Evolutionary conservation across 2,113 vertebrate species (phyloP), one percentile per base, ranked within the genome.

Genomic region (Oreotrochilus melanogaster): DNA sequence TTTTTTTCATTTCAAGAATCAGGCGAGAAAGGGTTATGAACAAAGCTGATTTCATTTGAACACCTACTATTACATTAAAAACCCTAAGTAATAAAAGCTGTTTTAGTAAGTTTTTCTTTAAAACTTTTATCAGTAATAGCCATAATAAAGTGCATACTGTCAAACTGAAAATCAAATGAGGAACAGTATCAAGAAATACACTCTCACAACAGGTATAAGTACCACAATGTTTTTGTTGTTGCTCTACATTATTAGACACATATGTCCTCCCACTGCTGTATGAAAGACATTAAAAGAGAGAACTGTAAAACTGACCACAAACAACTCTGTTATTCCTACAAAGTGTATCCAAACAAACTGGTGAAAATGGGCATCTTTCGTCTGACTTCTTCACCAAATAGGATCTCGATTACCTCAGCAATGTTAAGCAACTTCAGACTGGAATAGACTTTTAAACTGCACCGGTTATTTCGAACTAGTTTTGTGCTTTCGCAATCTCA

Each of bases 201-300:
- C 25, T 47, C 17, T 73, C 31, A 50, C 1, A 86, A 48, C 9
- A 62, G 16, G 56, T 3, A 6, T 4, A 48, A 7, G 3, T 8
- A 43, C 0, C 11, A 45, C 6, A 28, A 8, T 10, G 10, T 28
- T 28, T 62, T 39, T 27, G 10, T 10, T 37, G 17, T 22, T 27
- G 14, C 33, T 82, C 83, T 45, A 61, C 25, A 25, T 15, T 37
- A 18, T 10, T 9, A 57, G 15, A 53, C 13, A 24, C 6, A 17
- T 0, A 0, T 3, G 5, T 18, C 25, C 15, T 24, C 13, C 50
- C 5, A 37, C 33, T 35, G 18, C 10, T 76, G 23, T 14, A 11
- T 9, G 24, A 71, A 28, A 37, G 4, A 7, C 10, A 37, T 19
- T 30, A 56, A 60, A 39, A 67, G 6, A 37, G 1, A 3, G 23